A percentile compares a stretch with the other conserved stretches of the same genome.
Conservation (phyloP, 1,140 invertebrate species). For the Drosophila orena region DNA sequence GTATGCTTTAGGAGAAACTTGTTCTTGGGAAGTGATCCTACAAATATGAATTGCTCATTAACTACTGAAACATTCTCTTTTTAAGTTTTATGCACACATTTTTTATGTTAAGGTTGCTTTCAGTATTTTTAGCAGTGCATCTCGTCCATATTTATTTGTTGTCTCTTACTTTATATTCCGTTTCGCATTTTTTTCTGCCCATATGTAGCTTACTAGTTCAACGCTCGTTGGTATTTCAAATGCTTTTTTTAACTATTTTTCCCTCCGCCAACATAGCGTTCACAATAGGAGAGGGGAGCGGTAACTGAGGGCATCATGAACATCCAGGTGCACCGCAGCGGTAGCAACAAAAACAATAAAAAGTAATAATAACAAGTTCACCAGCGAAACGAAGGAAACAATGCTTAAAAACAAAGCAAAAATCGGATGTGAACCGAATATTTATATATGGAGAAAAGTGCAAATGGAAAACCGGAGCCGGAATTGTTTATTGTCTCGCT, state of each 20-base stretch:
- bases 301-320: constrained; percentile 59
- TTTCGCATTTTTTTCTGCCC: constrained; percentile 5
- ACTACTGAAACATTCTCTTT: too few species aligned
- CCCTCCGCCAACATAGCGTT: constrained; percentile 17
- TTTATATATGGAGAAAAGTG: constrained; percentile 32
- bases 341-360: constrained; percentile 26
- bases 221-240: constrained; percentile 24
- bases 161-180: constrained; percentile 20
- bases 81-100: too few species aligned
- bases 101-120: too few species aligned
- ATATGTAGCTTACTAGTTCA: constrained; percentile 43
- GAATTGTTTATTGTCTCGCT: constrained; percentile 48
- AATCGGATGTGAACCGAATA: constrained; percentile 32
- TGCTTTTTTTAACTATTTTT: constrained; percentile 23
- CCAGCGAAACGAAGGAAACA: constrained; percentile 21
- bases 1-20: too few species aligned
- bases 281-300: constrained; percentile 1
- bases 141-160: constrained; percentile 22
- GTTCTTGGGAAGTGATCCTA: too few species aligned
- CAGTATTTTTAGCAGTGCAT: not conserved
- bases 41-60: too few species aligned
- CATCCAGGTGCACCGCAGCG: constrained; percentile 62
- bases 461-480: constrained; percentile 48
- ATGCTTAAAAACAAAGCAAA: constrained; percentile 16
- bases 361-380: constrained; percentile 35